Conservation (phyloP, 2,888 invertebrate species). For the Papilio protenor region DNA sequence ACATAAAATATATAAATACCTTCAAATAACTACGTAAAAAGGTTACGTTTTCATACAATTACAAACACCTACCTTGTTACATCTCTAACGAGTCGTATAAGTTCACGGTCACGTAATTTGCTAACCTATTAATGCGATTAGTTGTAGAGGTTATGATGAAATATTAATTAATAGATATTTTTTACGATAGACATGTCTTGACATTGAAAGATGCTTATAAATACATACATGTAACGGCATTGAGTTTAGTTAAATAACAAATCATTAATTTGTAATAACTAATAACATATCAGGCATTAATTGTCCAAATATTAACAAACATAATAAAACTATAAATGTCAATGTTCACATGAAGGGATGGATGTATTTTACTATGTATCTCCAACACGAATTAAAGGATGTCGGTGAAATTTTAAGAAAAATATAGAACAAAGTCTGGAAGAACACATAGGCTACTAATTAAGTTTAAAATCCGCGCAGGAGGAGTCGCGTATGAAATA, state of each 20-base stretch:
- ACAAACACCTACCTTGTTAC: conserved; percentile 23
- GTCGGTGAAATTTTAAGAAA: too few species aligned
- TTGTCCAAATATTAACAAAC: too few species aligned
- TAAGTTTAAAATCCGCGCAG: too few species aligned
- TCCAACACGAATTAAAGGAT: too few species aligned
- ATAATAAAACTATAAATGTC: too few species aligned
- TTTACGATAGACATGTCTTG: conserved; percentile 26
- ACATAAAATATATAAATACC: neutral
- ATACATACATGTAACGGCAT: conserved; percentile 1
- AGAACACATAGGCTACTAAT: too few species aligned
- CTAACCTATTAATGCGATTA: conserved; percentile 40
- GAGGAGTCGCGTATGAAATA: too few species aligned
- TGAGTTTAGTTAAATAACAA: conserved; percentile 17
- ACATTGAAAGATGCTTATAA: conserved; percentile 31
- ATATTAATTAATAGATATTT: conserved; percentile 38
- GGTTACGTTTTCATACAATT: conserved; percentile 4
- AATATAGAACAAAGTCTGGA: too few species aligned
- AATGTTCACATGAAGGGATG: too few species aligned
- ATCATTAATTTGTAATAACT: conserved; percentile 13
- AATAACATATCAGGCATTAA: too few species aligned
- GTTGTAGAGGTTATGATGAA: conserved; percentile 39
- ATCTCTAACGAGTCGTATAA: conserved; percentile 34
- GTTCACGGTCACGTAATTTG: conserved; percentile 42
- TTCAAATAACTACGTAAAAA: conserved; percentile 2
- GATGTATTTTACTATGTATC: too few species aligned